Evolutionary conservation across 2,888 invertebrate genomes (phyloP), one percentile per base, ranked within the genome.

Genomic region (Aricia artaxerxes): DNA sequence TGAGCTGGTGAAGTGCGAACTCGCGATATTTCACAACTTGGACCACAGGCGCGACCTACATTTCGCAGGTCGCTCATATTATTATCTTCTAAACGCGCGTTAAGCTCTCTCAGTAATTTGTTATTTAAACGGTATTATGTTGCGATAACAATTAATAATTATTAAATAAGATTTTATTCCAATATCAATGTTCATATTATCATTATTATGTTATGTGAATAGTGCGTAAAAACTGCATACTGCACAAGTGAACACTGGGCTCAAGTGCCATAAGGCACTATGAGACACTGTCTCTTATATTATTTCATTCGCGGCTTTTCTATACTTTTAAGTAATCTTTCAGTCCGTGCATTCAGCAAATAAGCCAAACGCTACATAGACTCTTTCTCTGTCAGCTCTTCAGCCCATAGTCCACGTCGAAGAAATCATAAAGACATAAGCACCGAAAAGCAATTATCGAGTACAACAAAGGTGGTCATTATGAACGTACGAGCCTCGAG

Each of bases 401-500:
- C 57, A 4, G 3, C 16, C 69, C 35, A 24, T 38, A 2, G 31
- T 69, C 24, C 9, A 31, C 9, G 49, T 2, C 49, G 31, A 11
- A 69, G 35, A 69, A 35, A 13, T 64, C 4, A 35, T 31, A 11
- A 73, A 40, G n/a, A 31, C 75, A 49, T 24, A 49, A 49, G 53
- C 44, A 44, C 40, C 38, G 69, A 24, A 13, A 49, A 75, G 31
- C 75, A 75, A 49, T 75, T 75, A 49, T n/a, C 31, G 31, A 31
- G 31, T 16, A 31, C 40, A 60, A 78, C 78, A 78, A 78, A 73
- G 38, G 24, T 53, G 24, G 72, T 57, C 73, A 73, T 78, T 69
- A 57, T 60, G 78, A 60, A 35, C 53, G 40, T 73, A 73, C 73
- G 38, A 24, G 38, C 73, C 24, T 38, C 31, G 13, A 40, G 73